A percentile compares a stretch with the other conserved stretches of the same genome.
These are phyloP conservation scores for Lepus oiostolus DNA, from an alignment of 2,797 vertebrate genomes.

Conservation along the genomic window DNA sequence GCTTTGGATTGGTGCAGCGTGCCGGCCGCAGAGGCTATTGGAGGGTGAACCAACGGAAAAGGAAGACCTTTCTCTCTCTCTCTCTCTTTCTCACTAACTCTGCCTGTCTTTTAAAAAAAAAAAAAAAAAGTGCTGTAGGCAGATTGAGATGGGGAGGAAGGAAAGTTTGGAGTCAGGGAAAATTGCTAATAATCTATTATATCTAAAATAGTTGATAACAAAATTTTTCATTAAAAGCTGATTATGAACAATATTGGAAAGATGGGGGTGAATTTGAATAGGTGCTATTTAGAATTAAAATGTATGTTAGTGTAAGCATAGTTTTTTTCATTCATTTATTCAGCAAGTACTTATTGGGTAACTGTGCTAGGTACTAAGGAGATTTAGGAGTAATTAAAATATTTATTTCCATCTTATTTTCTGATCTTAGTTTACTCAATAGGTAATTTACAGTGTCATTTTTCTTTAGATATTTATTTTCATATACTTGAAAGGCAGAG, in stretches of 20 bases:
- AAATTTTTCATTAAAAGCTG: conserved; percentile 9
- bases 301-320: conserved; percentile 12
- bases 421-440: conserved; percentile 59
- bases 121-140: background rate
- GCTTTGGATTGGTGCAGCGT: no score
- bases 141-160: background rate
- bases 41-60: no score
- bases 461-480: no score
- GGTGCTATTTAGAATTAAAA: background rate
- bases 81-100: no score
- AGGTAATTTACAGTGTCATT: background rate
- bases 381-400: conserved; percentile 42
- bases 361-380: background rate
- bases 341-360: conserved; percentile 45
- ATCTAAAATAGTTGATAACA: background rate
- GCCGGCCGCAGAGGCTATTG: no score
- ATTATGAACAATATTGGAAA: conserved; percentile 30
- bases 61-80: no score
- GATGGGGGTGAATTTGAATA: background rate
- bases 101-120: no score
- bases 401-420: conserved; percentile 27
- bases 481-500: no score
- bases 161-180: background rate
- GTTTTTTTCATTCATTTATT: conserved; percentile 8
- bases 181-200: conserved; percentile 13